Base-by-base conservation (phyloP, 35 echinoderm and acorn worm genomes). In the Chiridota heheva region DNA sequence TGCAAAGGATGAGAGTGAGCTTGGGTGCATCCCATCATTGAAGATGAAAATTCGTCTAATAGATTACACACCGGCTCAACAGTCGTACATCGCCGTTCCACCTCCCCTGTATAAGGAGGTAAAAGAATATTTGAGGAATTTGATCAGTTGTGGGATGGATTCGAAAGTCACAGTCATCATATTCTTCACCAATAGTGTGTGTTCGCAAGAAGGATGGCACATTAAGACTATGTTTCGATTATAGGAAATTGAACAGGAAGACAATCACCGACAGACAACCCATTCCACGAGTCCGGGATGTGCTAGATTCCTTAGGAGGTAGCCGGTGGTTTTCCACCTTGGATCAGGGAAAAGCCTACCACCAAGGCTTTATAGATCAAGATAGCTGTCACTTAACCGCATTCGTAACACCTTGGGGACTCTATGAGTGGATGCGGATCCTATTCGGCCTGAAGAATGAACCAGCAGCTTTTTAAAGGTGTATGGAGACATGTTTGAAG, bases 271-370 rank as follows among this genome's bases (percentile, higher is more conserved):
- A 89, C 41, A 48, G 87, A 29, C 79, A 89, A 39, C 87, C 87
- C 2, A 89, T 89, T 20, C 87, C 87, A 16, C 62, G 70, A 22
- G 64, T 89, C 30, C 77, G 73, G 61, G 66, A 88, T 81, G 22
- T 79, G 20, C 30, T 87, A 40, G 85, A 87, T 28, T 18, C 13
- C 20, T 48, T 73, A 30, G 70, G 70, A 32, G 43, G 41, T 10
- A 73, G 53, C 41, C 6, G 22, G 25, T 73, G 70, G 80, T 90
- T 76, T 61, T 55, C 78, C 13, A 86, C 78, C 4, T 44, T 86
- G 20, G 82, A 86, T 22, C 40, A 63, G 34, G 89, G 89, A 5
- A 91, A 90, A 59, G 83, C 67, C 4, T 86, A 91, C 56, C 89
- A 91, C 59, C 83, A 86, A 43, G 89, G 89, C 4, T 86, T 80